phyloP scores from a whole-genome alignment of 2,113 vertebrate species.

The Montifringilla adamsi region DNA sequence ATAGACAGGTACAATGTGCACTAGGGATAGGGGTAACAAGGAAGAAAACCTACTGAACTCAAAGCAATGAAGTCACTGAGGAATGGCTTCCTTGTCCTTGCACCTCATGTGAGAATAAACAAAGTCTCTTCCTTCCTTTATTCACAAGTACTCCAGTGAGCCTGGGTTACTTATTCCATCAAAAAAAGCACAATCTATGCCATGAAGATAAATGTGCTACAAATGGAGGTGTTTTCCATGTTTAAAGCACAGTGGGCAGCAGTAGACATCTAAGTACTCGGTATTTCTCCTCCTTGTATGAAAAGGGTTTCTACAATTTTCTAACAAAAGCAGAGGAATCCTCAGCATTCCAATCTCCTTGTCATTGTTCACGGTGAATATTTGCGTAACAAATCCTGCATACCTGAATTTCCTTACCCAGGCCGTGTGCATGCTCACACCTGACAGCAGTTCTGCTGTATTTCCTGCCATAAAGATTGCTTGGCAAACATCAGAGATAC shows the following conservation, averaged over 20 bases:
- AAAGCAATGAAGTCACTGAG: not conserved
- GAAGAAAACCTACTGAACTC: not conserved
- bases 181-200: not conserved
- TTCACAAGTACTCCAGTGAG: not conserved
- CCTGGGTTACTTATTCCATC: not conserved
- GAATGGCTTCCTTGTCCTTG: not conserved
- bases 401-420: not conserved
- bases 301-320: not conserved
- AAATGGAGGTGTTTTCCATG: not conserved
- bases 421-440: not conserved
- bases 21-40: not conserved
- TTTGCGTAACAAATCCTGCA: not conserved
- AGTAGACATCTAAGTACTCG: not conserved
- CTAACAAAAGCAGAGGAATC: not conserved
- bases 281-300: not conserved
- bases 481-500: not conserved
- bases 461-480: not conserved
- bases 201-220: not conserved
- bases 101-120: not conserved
- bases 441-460: not conserved
- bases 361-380: not conserved
- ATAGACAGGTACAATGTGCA: rapidly evolving
- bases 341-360: not conserved
- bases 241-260: not conserved
- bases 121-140: not conserved